Evolutionary conservation across 2,113 vertebrate genomes (phyloP), one percentile per base, ranked within the genome.

Genomic region (Macrotis lagotis): DNA sequence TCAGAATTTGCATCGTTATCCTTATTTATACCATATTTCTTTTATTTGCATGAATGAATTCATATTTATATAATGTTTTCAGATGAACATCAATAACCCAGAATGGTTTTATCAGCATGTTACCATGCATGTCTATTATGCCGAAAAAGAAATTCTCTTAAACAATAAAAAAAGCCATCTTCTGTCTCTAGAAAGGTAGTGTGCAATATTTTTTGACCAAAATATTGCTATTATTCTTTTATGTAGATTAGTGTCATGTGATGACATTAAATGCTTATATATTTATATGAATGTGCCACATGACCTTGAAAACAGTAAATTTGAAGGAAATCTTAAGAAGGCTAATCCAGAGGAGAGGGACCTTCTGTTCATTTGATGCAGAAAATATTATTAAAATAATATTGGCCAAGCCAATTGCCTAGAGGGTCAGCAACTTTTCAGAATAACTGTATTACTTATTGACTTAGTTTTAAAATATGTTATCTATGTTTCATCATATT

Each of bases 41-140:
- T 88, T 9, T 89, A 3, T 49, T 48, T 49, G 88, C 47, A 25
- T 89, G 88, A 49, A 48, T 89, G 88, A 89, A 89, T 49, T 48
- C 26, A 49, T 49, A 89, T 22, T 26, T 48, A 25, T 89, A 0
- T 91, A 95, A 96, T 96, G 26, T 7, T 93, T 94, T 96, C 47
- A 94, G 90, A 49, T 92, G 95, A 91, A 95, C 90, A 97, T 96
- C 66, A 94, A 98, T 96, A 99, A 99, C 55, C 98, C 98, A 0
- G 98, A 98, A 97, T 99, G 99, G 98, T 99, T 99, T 98, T 98
- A 99, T 95, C 98, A 98, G 25, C 98, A 98, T 92, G 98, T 99
- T 96, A 98, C 98, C 98, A 98, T 98, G 97, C 98, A 98, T 25
- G 98, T 98, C 26, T 98, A 98, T 96, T 98, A 98, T 96, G 97